Conservation (phyloP, 23 tunicate genomes). For the Halocynthia aurantium region DNA sequence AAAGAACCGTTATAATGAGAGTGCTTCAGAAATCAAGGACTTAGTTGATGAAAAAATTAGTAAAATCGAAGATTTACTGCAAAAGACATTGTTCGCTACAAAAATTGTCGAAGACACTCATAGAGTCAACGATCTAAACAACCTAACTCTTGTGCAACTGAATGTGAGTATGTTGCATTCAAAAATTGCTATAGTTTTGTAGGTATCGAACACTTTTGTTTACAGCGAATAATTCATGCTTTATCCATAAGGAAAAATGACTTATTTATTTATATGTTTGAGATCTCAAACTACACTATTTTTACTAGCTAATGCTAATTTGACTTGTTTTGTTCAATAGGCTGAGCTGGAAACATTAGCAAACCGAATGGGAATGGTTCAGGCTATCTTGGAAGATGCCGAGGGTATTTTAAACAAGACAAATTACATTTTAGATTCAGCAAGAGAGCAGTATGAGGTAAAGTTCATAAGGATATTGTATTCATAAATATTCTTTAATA, state of each 20-base stretch:
- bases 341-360: conserved; percentile 18
- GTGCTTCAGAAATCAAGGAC: not conserved
- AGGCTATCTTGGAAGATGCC: not conserved
- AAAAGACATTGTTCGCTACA: not conserved
- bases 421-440: not conserved
- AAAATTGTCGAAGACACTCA: conserved; percentile 1
- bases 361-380: conserved; percentile 6
- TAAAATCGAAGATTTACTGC: conserved; percentile 8
- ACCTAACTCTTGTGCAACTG: conserved; percentile 32
- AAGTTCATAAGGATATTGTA: not conserved
- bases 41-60: not conserved
- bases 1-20: conserved; percentile 4
- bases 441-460: conserved; percentile 1
- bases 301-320: too few relatives aligned
- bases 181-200: too few relatives aligned
- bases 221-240: too few relatives aligned
- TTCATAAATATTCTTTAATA: not conserved
- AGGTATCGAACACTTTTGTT: too few relatives aligned
- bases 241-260: too few relatives aligned
- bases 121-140: conserved; percentile 40
- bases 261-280: too few relatives aligned
- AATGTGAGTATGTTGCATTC: conserved; percentile 20
- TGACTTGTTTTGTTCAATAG: not conserved
- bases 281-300: too few relatives aligned
- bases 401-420: not conserved